phyloP scores from a whole-genome alignment of 1,140 invertebrate genomes.

The Scaptodrosophila lebanonensis region DNA sequence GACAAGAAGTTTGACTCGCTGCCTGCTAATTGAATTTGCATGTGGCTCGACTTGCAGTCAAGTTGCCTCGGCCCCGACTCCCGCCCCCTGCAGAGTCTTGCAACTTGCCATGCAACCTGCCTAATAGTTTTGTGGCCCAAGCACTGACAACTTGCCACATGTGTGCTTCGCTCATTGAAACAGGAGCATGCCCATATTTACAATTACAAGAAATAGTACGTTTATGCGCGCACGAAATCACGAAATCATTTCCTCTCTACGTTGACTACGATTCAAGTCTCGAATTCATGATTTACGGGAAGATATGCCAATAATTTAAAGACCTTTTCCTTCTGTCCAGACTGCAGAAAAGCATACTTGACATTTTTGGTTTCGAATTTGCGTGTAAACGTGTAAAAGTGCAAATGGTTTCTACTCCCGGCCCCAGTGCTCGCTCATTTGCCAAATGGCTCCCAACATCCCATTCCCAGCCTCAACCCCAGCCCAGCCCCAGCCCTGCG shows the following conservation, averaged over 20 bases:
- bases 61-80: conserved; percentile 6
- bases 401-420: conserved; percentile 44
- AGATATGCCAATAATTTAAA: too few relatives aligned
- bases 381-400: too few relatives aligned
- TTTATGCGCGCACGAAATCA: too few relatives aligned
- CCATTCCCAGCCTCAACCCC: conserved; percentile 1
- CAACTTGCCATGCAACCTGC: neutral
- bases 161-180: too few relatives aligned
- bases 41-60: conserved; percentile 28
- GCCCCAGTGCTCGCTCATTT: conserved; percentile 3
- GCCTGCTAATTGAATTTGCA: conserved; percentile 56
- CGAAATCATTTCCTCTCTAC: too few relatives aligned
- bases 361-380: too few relatives aligned
- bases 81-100: neutral
- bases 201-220: conserved; percentile 58
- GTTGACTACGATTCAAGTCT: too few relatives aligned
- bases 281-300: too few relatives aligned
- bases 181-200: conserved; percentile 62
- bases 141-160: conserved; percentile 8
- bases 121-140: conserved; percentile 31
- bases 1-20: neutral
- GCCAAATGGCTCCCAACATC: conserved; percentile 1
- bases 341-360: too few relatives aligned
- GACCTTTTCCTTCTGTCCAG: too few relatives aligned
- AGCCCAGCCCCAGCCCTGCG: neutral